Base-by-base conservation (phyloP, 2,113 vertebrate species). In the Dissostichus mawsoni region DNA sequence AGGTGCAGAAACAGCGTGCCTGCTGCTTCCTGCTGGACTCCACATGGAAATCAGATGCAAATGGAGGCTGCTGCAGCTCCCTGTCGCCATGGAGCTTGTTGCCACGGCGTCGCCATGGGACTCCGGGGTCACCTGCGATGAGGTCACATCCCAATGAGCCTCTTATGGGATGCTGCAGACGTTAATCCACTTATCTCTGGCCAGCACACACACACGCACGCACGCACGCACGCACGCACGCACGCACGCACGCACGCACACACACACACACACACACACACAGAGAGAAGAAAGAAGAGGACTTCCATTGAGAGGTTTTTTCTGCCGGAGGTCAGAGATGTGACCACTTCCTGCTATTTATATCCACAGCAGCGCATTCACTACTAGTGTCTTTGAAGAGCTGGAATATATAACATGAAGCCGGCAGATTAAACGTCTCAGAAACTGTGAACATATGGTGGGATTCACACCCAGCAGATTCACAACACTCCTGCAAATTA, bases 41-140 rank as follows among this genome's bases (percentile, higher is more conserved):
- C 59, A 0, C 48, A 84, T 74, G 89, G 73, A 90, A 90, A 90
- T 69, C 76, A 82, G 73, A 88, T 92, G 89, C 86, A 92, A 88
- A 92, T 82, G 14, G 47, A 14, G 1, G 48, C 74, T 61, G 78
- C 76, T 47, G 81, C 83, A 56, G 81, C 73, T 76, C 80, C 25
- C 73, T 9, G 88, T 91, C 70, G 50, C 85, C 75, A 89, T 89
- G 81, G 87, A 50, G 71, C 71, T 55, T 13, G 89, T 91, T 92
- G 82, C 85, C 89, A 89, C 82, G 82, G 84, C 33, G 89, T 92
- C 80, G 56, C 91, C 77, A 91, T 92, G 87, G 92, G 80, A 92
- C 85, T 77, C 76, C 51, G 72, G 85, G 86, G 88, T 92, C 89
- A 88, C 51, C 62, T 66, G 66, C 79, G 81, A 92, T 86, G 87